Evolutionary conservation across 2,888 invertebrate species (phyloP), one percentile per base, ranked within the genome.

Genomic region (Pilophorus perplexus): DNA sequence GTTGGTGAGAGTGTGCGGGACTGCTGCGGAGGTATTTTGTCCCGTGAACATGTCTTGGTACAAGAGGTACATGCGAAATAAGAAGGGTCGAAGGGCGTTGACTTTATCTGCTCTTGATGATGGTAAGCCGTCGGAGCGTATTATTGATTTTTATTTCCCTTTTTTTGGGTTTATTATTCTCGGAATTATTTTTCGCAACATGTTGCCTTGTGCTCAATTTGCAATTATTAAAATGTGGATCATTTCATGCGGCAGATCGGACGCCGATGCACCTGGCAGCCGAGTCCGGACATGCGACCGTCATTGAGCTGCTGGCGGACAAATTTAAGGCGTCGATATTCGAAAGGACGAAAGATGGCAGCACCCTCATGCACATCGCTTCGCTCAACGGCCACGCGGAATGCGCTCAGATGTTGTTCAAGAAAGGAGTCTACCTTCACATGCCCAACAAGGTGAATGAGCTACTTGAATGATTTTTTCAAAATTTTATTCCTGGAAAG

Each of bases 231-330:
- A n/a, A n/a, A n/a, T n/a, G n/a, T n/a, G n/a, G n/a, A n/a, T n/a
- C n/a, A n/a, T n/a, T n/a, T n/a, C n/a, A n/a, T 4, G 33, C 33
- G 6, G 14, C 78, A 84, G 98, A 99, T 80, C 87, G 97, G 50
- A 96, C 96, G 1, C 95, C 98, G 0, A 90, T 98, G 84, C 97
- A 98, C 78, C 81, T 98, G 74, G 99, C 99, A 12, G 97, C 98
- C 0, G 98, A 98, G 79, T 89, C 93, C 74, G 99, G 99, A 0
- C 94, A 97, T 77, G 97, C 97, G 1, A 85, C 86, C 62, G 88
- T 97, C 74, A 98, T 99, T 68, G 98, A 99, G 77, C 83, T 96
- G 3, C 80, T 99, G 59, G 93, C 95, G 0, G 98, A 99, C 77
- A 98, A 98, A 79, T 98, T 96, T 80, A 93, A 93, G 77, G 96